phyloP scores from a whole-genome alignment of 1,140 invertebrate species.

The Aporrectodea caliginosa region DNA sequence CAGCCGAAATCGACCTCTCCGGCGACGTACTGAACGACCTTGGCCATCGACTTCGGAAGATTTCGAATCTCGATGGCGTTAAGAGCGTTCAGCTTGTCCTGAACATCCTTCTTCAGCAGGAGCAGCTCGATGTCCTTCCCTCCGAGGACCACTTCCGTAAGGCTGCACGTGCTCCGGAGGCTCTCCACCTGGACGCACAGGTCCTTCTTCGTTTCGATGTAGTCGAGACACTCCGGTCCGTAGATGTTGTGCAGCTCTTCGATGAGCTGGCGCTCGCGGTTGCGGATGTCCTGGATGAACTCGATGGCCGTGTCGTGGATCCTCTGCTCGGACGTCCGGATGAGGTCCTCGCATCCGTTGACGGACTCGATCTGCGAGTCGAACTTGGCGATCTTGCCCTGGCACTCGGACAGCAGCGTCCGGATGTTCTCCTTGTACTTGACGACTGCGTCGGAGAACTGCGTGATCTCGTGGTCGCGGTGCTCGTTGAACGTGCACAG shows the following conservation, averaged over 20 bases:
- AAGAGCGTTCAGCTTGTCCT: constrained; percentile 53
- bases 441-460: constrained; percentile 53
- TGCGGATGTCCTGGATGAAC: constrained; percentile 50
- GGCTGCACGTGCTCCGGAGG: constrained; percentile 54
- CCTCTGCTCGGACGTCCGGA: constrained; percentile 51
- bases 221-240: constrained; percentile 51
- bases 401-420: constrained; percentile 47
- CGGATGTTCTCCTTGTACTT: constrained; percentile 56
- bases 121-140: constrained; percentile 58
- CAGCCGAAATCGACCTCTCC: constrained; percentile 50
- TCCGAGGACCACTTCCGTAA: constrained; percentile 55
- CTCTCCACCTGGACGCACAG: constrained; percentile 46
- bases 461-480: constrained; percentile 55
- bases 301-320: constrained; percentile 52
- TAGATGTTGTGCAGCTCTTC: constrained; percentile 54
- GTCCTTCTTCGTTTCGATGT: constrained; percentile 49
- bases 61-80: constrained; percentile 47
- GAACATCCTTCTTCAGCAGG: constrained; percentile 55
- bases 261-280: constrained; percentile 51
- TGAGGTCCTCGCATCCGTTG: constrained; percentile 46
- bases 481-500: constrained; percentile 58
- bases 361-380: constrained; percentile 47
- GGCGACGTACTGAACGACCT: constrained; percentile 48
- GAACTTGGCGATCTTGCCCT: constrained; percentile 50
- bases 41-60: constrained; percentile 49